Conservation (phyloP, 1,140 invertebrate genomes). For the Lysiphlebus fabarum region DNA sequence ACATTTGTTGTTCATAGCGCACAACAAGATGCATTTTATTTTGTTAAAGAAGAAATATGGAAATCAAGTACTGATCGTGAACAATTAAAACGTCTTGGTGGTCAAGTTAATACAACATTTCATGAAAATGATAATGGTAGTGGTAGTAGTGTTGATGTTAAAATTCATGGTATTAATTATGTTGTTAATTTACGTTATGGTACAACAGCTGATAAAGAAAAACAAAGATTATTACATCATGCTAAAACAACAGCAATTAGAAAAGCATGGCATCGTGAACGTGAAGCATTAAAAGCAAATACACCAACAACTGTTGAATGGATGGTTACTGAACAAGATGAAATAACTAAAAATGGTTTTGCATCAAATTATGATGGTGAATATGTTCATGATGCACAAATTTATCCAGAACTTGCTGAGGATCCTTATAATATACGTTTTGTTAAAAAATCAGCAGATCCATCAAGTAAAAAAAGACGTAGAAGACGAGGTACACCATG, state of each 20-base stretch:
- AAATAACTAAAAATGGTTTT: constrained; percentile 79
- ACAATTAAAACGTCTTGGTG: constrained; percentile 82
- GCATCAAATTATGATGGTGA: constrained; percentile 83
- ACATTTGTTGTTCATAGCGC: constrained; percentile 85
- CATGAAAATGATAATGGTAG: constrained; percentile 77
- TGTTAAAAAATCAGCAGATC: constrained; percentile 70
- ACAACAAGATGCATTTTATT: constrained; percentile 90
- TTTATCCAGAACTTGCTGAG: constrained; percentile 89
- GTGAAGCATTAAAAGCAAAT: constrained; percentile 76
- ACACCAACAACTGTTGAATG: constrained; percentile 71
- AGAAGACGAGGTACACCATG: constrained; percentile 55
- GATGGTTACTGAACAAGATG: constrained; percentile 78
- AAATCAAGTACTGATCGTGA: constrained; percentile 82
- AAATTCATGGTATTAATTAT: constrained; percentile 79
- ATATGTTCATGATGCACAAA: constrained; percentile 83
- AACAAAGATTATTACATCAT: constrained; percentile 81
- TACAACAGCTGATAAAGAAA: constrained; percentile 83
- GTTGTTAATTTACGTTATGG: constrained; percentile 85
- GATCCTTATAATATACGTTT: constrained; percentile 93
- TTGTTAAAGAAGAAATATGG: constrained; percentile 89
- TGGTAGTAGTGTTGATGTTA: constrained; percentile 70
- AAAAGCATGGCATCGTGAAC: constrained; percentile 89
- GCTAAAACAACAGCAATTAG: constrained; percentile 79
- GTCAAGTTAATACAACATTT: constrained; percentile 90
- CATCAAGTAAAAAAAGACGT: constrained; percentile 63